Evolutionary conservation across 2,113 vertebrate species (phyloP).

Genomic region (Hylia prasina): DNA sequence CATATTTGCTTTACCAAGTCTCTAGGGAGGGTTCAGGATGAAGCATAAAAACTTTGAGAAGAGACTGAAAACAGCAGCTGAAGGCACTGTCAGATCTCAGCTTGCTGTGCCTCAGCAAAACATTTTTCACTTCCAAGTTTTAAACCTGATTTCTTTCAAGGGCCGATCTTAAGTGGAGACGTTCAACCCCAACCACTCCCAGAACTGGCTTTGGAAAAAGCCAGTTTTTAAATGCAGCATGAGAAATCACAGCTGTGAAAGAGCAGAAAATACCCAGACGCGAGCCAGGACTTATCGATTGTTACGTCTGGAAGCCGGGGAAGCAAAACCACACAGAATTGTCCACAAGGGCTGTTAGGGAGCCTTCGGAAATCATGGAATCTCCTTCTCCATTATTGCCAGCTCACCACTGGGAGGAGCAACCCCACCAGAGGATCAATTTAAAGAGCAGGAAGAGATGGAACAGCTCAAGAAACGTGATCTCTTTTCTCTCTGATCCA

Average conservation of each 20-base stretch:
- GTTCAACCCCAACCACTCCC: background rate
- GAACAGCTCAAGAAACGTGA: rapidly evolving
- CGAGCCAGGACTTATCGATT: background rate
- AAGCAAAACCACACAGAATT: background rate
- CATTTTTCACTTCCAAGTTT: background rate
- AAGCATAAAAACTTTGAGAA: background rate
- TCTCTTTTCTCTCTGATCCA: background rate
- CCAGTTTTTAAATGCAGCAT: background rate
- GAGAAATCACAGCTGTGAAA: background rate
- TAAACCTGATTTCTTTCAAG: background rate
- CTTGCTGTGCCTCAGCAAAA: background rate
- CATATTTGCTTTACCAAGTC: background rate
- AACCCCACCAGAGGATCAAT: background rate
- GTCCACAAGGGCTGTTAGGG: background rate
- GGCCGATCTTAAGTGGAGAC: background rate
- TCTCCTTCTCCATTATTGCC: background rate
- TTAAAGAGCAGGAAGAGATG: background rate
- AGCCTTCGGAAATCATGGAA: background rate
- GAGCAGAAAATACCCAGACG: background rate
- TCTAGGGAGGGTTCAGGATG: background rate
- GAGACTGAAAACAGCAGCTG: background rate
- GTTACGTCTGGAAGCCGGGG: background rate
- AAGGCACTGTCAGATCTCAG: background rate
- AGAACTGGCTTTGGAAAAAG: background rate
- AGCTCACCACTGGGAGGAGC: background rate